Base-by-base conservation (phyloP, 2,113 vertebrate genomes). In the Tragulus kanchil region DNA sequence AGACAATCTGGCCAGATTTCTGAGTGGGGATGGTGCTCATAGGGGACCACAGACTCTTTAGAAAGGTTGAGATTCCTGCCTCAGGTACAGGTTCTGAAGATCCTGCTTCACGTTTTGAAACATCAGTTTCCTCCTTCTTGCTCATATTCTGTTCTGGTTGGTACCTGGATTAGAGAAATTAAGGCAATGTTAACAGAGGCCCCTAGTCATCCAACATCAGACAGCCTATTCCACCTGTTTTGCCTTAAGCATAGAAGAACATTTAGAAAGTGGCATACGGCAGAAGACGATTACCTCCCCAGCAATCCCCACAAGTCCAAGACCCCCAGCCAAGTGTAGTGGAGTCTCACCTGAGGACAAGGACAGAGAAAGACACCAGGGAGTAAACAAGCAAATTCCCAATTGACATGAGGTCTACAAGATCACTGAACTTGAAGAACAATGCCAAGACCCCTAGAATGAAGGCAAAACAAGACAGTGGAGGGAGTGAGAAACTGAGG, bases 321-420 rank as follows among this genome's bases (percentile, higher is more conserved):
- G 92, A 50, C 42, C 52, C 21, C 16, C 13, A 23, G 4, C 45
- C 69, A 56, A 64, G 5, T 5, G 3, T 6, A 36, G 10, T 3
- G 82, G 36, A 73, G 69, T 73, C 69, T 73, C 42, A 73, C 69
- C 69, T 73, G 69, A 73, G 69, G 42, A 73, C 99, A 93, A 99
- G 99, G 78, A 99, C 99, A 1, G 99, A 99, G 73, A 99, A 98
- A 0, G 99, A 99, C 89, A 99, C 99, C 95, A 99, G 97, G 8
- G 99, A 99, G 97, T 99, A 99, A 0, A 99, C 99, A 97, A 99
- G 97, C 96, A 99, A 98, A 0, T 99, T 99, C 77, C 99, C 99
- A 0, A 99, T 99, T 0, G 99, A 99, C 99, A 99, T 99, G 93
- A 99, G 99, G 93, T 99, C 99, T 79, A 99, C 99, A 96, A 99